Evolutionary conservation across 2,888 invertebrate species (phyloP), one percentile per base, ranked within the genome.

Genomic region (Aleiodes leptofemur): DNA sequence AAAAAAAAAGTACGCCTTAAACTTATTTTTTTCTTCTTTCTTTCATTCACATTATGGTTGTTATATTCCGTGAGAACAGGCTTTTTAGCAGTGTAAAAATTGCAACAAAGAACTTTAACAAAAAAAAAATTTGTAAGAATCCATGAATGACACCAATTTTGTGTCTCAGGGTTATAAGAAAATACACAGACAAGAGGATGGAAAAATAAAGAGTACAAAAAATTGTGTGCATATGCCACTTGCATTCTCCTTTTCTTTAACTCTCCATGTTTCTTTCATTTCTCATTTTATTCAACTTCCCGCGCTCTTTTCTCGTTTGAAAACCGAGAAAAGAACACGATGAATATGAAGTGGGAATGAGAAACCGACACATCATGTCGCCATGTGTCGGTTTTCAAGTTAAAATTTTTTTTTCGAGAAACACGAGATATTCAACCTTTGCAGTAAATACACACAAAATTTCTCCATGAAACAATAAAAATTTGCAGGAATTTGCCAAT

Each of bases 291-390:
- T 64, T 64, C 23, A 23, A 64, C 69, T 70, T 74, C 70, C 74
- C 59, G 50, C 56, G 64, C 8, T 64, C 34, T 16, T 23, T 61
- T 55, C 43, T 43, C 48, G 61, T 38, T 43, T 43, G 43, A 38
- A 56, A 77, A n/a, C n/a, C 55, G 69, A 23, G 23, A 76, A 75
- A 74, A 72, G 72, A 69, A 59, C 53, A 43, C 14, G 1, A 43
- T n/a, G n/a, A 38, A 34, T 23, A 23, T 6, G 51, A 16, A 59
- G 71, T 48, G 56, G 73, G 43, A 16, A 64, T 57, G 48, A 29
- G 57, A 73, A 66, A 64, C 69, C 51, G 72, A 75, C 56, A 64
- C 75, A 75, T 75, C 72, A 23, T 71, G 71, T 71, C 68, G 68
- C 75, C 74, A 74, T 73, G 73, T 75, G 75, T 61, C 66, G 74